Percentiles rank a stretch among this genome's conserved stretches.
Conservation (phyloP, 1,140 invertebrate species). For the Diabrotica undecimpunctata region DNA sequence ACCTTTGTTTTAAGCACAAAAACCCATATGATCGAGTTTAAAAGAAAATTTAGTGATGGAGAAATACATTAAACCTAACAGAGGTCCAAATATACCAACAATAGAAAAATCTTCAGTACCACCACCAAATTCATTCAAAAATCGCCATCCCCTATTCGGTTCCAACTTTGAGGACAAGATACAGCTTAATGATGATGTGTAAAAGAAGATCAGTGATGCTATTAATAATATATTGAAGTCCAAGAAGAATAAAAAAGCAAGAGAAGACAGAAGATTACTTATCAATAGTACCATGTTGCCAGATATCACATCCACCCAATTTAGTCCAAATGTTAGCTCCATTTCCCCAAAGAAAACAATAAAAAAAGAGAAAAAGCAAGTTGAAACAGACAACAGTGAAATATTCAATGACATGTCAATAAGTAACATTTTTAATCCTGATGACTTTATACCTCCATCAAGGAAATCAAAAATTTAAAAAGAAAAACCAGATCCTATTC, state of each 20-base stretch:
- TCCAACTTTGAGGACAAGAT: constrained; percentile 26
- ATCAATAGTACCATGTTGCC: constrained; percentile 18
- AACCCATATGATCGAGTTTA: constrained; percentile 17
- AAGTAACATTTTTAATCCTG: no score
- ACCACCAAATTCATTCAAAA: constrained; percentile 22
- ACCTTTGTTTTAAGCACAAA: constrained; percentile 15
- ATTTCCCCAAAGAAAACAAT: constrained; percentile 14
- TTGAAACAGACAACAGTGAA: no score
- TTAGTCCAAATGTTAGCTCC: constrained; percentile 15
- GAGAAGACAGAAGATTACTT: constrained; percentile 14
- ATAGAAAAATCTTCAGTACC: constrained; percentile 9
- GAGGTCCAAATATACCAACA: constrained; percentile 4
- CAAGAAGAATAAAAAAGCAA: constrained; percentile 10
- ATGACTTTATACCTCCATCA: no score
- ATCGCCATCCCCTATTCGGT: constrained; percentile 31
- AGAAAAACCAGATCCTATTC: no score
- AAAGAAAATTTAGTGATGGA: constrained; percentile 15
- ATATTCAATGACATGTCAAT: no score
- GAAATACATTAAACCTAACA: constrained; percentile 21
- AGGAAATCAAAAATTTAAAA: no score
- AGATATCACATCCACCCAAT: constrained; percentile 7
- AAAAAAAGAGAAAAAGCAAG: constrained; percentile 7
- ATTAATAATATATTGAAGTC: constrained; percentile 17
- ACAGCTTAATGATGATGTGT: constrained; percentile 20
- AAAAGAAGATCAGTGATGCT: constrained; percentile 24